Conservation (phyloP, 2,797 vertebrate genomes). For the Tapera naevia region DNA sequence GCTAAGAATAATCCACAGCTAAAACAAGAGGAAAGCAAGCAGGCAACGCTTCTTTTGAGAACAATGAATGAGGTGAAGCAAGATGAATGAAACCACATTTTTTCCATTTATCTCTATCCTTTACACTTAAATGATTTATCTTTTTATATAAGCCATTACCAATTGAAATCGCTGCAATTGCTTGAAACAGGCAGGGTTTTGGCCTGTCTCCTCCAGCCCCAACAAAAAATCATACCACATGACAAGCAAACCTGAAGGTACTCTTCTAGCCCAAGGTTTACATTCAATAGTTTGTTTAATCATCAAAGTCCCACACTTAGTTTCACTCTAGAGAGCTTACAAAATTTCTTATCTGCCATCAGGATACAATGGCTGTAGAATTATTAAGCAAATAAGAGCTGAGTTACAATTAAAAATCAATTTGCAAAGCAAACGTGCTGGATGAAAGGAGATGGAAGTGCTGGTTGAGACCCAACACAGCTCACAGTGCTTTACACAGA, state of each 20-base stretch:
- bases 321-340: background rate
- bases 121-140: background rate
- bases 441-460: background rate
- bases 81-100: conserved; percentile 43
- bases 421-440: rapidly evolving
- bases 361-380: background rate
- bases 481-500: background rate
- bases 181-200: background rate
- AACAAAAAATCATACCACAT: background rate
- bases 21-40: conserved; percentile 33
- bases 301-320: background rate
- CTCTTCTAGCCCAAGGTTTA: background rate
- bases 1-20: conserved; percentile 49
- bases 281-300: background rate
- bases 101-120: background rate
- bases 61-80: conserved; percentile 45
- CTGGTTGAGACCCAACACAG: background rate
- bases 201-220: background rate
- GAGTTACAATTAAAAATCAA: background rate
- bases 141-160: background rate
- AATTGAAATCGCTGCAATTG: background rate
- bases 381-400: background rate
- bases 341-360: background rate
- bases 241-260: background rate
- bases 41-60: background rate